Percentiles rank a stretch among this genome's conserved stretches.
phyloP scores from a whole-genome alignment of 2,113 vertebrate genomes.

The Saguinus midas region DNA sequence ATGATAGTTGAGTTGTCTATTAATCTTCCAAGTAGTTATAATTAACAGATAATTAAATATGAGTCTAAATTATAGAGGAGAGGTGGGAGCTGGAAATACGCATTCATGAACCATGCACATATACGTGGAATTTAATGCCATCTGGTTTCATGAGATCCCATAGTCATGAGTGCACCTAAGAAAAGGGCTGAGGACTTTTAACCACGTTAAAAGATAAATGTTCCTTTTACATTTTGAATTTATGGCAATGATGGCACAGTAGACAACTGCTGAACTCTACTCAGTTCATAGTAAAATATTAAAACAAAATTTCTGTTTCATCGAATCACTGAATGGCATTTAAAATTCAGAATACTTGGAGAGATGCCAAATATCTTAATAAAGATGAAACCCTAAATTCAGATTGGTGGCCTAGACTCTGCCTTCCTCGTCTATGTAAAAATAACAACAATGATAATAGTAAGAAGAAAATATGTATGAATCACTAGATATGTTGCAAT shows the following conservation, averaged over 20 bases:
- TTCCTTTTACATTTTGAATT: not conserved
- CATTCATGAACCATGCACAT: not conserved
- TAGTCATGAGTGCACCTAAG: not conserved
- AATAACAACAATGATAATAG: not conserved
- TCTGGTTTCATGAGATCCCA: not conserved
- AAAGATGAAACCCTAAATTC: not conserved
- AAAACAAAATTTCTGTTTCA: not conserved
- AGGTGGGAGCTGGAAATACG: not conserved
- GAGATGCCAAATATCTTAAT: not conserved
- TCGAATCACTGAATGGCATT: not conserved
- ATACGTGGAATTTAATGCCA: not conserved
- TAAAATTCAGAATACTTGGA: not conserved
- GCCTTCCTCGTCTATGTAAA: not conserved
- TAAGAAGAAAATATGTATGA: not conserved
- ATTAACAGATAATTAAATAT: not conserved
- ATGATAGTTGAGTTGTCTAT: not conserved
- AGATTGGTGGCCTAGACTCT: not conserved
- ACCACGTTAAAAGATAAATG: not conserved
- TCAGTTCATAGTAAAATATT: not conserved
- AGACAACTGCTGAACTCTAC: not conserved
- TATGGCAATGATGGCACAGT: not conserved
- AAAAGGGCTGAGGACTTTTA: not conserved
- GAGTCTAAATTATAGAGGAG: not conserved
- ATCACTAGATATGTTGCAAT: not conserved
- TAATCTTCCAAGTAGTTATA: not conserved